phyloP scores from a whole-genome alignment of 2,797 vertebrate genomes.

The Apogon hyalosoma region DNA sequence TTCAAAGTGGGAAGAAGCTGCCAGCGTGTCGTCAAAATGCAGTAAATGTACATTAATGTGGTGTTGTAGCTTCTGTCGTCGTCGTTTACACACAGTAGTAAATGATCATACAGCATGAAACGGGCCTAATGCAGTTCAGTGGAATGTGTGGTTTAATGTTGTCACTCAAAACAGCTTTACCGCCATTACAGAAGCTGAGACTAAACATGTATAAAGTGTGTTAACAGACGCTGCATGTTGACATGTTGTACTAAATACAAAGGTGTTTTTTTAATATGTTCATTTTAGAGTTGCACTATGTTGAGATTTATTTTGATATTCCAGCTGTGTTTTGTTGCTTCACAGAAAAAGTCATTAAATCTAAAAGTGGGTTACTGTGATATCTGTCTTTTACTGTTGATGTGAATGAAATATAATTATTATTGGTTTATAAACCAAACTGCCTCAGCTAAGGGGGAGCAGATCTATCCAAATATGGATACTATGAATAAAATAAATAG shows the following conservation, averaged over 20 bases:
- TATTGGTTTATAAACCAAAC: too few relatives aligned
- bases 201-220: background rate
- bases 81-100: slow-evolving; percentile 16
- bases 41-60: background rate
- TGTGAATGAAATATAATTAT: too few relatives aligned
- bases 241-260: background rate
- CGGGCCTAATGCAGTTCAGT: too few relatives aligned
- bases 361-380: background rate
- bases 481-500: too few relatives aligned
- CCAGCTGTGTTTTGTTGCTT: slow-evolving; percentile 46
- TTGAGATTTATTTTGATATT: slow-evolving; percentile 36
- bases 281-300: background rate
- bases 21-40: background rate
- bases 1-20: slow-evolving; percentile 4
- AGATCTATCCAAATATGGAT: too few relatives aligned
- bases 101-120: slow-evolving; percentile 20
- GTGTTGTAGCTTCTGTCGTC: slow-evolving; percentile 4
- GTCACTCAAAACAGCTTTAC: background rate
- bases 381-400: background rate
- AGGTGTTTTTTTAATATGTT: background rate
- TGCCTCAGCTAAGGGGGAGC: too few relatives aligned
- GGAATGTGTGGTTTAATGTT: slow-evolving; percentile 21
- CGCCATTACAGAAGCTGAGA: background rate
- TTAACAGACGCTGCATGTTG: slow-evolving; percentile 34
- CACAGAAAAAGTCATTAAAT: slow-evolving; percentile 34